Evolutionary conservation across 2,113 vertebrate species (phyloP), one percentile per base, ranked within the genome.

Genomic region (Corythoichthys intestinalis): DNA sequence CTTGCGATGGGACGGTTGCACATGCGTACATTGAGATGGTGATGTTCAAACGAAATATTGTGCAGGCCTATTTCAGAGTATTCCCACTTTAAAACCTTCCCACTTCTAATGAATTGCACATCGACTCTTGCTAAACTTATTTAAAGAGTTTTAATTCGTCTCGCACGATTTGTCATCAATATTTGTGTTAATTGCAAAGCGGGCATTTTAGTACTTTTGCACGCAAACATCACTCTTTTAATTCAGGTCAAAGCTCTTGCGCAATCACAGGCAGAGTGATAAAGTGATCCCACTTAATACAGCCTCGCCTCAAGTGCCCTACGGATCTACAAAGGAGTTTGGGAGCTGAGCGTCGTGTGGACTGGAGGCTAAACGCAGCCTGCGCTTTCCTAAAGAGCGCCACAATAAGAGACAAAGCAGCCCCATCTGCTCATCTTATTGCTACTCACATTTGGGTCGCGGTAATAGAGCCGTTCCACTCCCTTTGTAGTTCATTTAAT

Each of bases 221-320:
- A 28, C 41, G 12, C 11, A 65, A 69, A 57, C 69, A 53, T 74
- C 74, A 70, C 14, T 66, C 66, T 82, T 38, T 74, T 53, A 75
- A 73, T 84, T 85, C 82, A 83, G 73, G 82, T 81, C 76, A 70
- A 72, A 72, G 48, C 76, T 74, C 59, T 68, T 66, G 68, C 67
- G 66, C 74, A 86, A 81, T 83, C 86, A 81, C 65, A 75, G 74
- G 60, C 69, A 49, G 71, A 71, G 75, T 73, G 76, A 83, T 85
- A 81, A 87, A 72, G 77, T 81, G 79, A 85, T 83, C 73, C 74
- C 80, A 70, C 77, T 85, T 88, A 85, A 83, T 77, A 58, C 74
- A 52, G 79, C 62, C 76, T 76, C 58, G 53, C 76, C 81, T 76
- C 34, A 71, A 79, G 75, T 73, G 66, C 74, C 70, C 83, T 14